Conservation (phyloP, 2,113 vertebrate species). For the Orthonyx spaldingii region DNA sequence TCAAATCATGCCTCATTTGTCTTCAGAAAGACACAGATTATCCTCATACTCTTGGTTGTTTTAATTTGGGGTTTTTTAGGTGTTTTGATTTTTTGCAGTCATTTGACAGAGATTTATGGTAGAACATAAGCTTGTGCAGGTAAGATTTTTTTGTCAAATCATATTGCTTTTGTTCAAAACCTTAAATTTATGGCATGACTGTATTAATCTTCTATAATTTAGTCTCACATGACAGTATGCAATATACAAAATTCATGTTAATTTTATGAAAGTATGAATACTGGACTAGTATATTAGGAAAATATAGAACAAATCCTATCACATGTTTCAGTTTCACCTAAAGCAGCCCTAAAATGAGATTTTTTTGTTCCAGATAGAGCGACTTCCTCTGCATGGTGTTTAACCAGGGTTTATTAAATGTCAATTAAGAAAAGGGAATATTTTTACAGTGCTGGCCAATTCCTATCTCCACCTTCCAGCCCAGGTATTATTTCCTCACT, state of each 20-base stretch:
- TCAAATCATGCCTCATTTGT: background rate
- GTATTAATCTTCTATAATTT: background rate
- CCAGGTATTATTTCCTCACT: background rate
- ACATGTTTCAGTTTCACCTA: background rate
- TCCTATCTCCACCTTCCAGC: background rate
- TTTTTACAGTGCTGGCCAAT: background rate
- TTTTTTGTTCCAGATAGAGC: background rate
- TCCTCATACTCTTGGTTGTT: background rate
- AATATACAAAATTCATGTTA: background rate
- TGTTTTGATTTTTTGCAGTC: background rate
- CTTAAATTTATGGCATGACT: background rate
- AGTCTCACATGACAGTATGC: background rate
- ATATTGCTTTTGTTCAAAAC: background rate
- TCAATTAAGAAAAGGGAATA: background rate
- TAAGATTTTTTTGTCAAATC: background rate
- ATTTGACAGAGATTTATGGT: background rate
- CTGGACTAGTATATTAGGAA: background rate
- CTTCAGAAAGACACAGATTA: background rate
- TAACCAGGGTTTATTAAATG: background rate
- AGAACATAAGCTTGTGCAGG: background rate
- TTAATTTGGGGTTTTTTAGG: rapidly evolving
- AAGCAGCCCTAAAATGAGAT: background rate
- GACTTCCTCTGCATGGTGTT: background rate
- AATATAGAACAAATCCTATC: background rate
- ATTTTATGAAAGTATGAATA: background rate